A percentile compares a stretch with the other conserved stretches of the same genome.
Conservation (phyloP, 2,113 vertebrate species). For the Phodopus roborovskii region DNA sequence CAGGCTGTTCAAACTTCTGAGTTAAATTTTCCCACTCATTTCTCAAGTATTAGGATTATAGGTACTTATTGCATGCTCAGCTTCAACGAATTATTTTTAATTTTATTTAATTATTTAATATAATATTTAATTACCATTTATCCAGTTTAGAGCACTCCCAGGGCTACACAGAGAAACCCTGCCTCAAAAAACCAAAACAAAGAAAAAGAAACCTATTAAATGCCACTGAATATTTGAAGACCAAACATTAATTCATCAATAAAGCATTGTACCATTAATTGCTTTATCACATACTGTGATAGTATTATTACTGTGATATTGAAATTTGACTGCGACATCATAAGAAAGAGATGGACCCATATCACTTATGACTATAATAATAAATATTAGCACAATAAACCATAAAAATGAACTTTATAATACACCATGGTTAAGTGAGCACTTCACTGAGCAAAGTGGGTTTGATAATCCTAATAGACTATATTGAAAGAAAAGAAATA, state of each 20-base stretch:
- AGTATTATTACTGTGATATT: neutral
- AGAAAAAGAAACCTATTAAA: too few relatives aligned
- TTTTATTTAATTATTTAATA: neutral
- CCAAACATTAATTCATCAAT: neutral
- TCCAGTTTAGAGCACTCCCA: neutral
- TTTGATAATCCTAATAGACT: neutral
- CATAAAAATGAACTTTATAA: neutral
- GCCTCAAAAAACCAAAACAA: neutral
- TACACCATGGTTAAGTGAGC: neutral
- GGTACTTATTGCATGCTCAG: too few relatives aligned
- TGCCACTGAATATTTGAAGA: neutral
- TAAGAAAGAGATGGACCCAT: neutral
- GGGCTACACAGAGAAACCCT: too few relatives aligned
- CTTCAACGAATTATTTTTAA: too few relatives aligned
- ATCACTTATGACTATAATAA: neutral
- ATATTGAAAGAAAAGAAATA: neutral
- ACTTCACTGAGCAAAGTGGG: neutral
- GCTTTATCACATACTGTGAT: neutral
- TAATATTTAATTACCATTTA: constrained; percentile 12
- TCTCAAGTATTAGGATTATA: neutral
- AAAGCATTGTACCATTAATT: neutral
- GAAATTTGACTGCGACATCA: neutral
- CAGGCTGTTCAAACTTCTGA: neutral
- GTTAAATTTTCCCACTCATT: neutral
- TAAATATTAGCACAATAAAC: neutral